Percentiles rank a stretch among this genome's conserved stretches.
phyloP scores from a whole-genome alignment of 2,797 vertebrate species.

The Sebastes aleutianus region DNA sequence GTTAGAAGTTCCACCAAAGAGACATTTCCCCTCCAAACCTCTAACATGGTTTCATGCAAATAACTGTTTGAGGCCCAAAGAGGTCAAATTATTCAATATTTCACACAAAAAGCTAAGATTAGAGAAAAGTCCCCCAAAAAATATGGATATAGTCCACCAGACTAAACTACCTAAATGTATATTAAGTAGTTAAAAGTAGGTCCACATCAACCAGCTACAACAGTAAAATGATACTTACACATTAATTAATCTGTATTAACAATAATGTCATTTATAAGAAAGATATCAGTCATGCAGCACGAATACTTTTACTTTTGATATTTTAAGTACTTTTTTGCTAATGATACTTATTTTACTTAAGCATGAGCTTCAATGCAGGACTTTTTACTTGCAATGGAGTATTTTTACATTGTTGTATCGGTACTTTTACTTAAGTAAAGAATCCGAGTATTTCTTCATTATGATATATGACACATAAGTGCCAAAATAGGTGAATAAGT shows the following conservation, averaged over 20 bases:
- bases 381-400: not conserved
- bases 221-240: not conserved
- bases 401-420: not conserved
- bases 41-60: not conserved
- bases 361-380: not conserved
- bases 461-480: not conserved
- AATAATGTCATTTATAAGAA: not conserved
- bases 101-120: accelerated
- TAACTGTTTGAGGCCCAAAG: no score
- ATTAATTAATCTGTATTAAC: not conserved
- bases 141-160: not conserved
- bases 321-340: not conserved
- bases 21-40: not conserved
- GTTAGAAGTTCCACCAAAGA: not conserved
- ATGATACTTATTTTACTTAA: not conserved
- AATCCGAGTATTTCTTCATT: not conserved
- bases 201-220: not conserved
- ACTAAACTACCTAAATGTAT: not conserved
- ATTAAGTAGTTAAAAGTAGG: not conserved
- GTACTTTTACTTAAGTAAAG: not conserved
- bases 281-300: not conserved
- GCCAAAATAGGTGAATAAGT: not conserved
- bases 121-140: accelerated
- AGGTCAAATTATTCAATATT: no score
- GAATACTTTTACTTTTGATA: not conserved